Base-by-base conservation (phyloP, 2,888 invertebrate species). In the Drosophila pseudotalamancana region DNA sequence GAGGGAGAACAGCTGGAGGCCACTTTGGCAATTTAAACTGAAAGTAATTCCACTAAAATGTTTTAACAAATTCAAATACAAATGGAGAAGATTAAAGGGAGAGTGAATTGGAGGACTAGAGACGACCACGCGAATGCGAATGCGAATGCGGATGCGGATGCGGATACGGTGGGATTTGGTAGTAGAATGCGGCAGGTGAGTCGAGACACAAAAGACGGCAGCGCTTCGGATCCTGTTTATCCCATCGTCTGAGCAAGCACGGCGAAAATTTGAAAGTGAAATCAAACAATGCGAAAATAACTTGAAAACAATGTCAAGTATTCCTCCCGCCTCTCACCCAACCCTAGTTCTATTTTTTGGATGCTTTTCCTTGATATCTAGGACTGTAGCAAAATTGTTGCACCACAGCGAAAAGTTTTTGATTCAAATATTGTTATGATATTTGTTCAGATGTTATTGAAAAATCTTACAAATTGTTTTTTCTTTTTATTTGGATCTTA, bases 281-380 rank as follows among this genome's bases (percentile, higher is more conserved):
- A 85, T 87, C 79, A 83, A 83, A 83, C 79, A 83, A 87, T 72
- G 73, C 63, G 82, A 82, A 84, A 85, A 83, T 87, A 85, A 87
- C 76, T 87, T 72, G 62, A 59, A 76, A 83, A 84, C 82, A 82
- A 74, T 84, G 78, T 77, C 66, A 80, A 75, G 57, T 51, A 23
- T 37, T 42, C 35, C 43, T 2, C 18, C 6, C 4, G 27, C 43
- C 27, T 18, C 18, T 29, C 14, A 18, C n/a, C 27, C 12, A 25
- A n/a, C n/a, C n/a, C n/a, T n/a, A n/a, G n/a, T 25, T 25, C 8
- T 4, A 4, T 40, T 16, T 14, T 23, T 40, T 40, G 8, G 6
- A 6, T 16, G 29, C n/a, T 27, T 18, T 23, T 3, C 23, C 25
- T 25, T 25, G 9, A 23, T 23, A 39, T 21, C 6, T 12, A 8